Evolutionary conservation across 1,140 invertebrate species (phyloP), one percentile per base, ranked within the genome.

Genomic region (Xylocopa sonorina): DNA sequence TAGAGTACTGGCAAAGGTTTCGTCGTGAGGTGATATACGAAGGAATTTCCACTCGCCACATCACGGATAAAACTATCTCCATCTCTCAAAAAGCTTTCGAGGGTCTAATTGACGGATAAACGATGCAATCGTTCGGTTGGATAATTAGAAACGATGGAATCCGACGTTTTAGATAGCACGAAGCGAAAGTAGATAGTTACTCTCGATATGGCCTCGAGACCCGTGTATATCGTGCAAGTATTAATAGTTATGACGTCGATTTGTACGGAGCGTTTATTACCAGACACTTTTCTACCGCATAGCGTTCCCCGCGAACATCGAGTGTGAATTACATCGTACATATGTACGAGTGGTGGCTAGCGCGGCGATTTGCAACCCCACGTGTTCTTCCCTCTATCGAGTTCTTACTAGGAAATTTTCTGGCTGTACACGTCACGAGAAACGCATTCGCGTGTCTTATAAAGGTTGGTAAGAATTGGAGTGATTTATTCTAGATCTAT

Each of bases 231-330:
- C 73, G 78, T 62, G 41, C 62, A 34, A 50, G 73, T 67, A 68
- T 80, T 75, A 80, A 80, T 80, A 80, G 78, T 76, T 80, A 80
- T 75, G 73, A 68, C 73, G 78, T 62, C 63, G 72, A 80, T 80
- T 66, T 64, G 43, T 51, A 34, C 21, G 16, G 38, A 10, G 73
- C 64, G 78, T 80, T 77, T 68, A 77, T 77, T 69, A 62, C 62
- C 32, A 16, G 38, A 57, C 14, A 72, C 46, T 74, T 74, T 79
- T 71, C 57, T 41, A 50, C 41, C 55, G 53, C 46, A 10, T 51
- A 51, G 68, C 72, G 14, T 55, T 57, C 46, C 16, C 38, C n/a
- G 53, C 63, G 73, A 10, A 64, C 53, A 24, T 53, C 43, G 21
- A 18, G 46, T 43, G 64, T 68, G 63, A 80, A 80, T 80, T 77